A percentile compares a stretch with the other conserved stretches of the same genome.
Conservation (phyloP, 2,888 invertebrate genomes). For the Amblyteles armatorius region DNA sequence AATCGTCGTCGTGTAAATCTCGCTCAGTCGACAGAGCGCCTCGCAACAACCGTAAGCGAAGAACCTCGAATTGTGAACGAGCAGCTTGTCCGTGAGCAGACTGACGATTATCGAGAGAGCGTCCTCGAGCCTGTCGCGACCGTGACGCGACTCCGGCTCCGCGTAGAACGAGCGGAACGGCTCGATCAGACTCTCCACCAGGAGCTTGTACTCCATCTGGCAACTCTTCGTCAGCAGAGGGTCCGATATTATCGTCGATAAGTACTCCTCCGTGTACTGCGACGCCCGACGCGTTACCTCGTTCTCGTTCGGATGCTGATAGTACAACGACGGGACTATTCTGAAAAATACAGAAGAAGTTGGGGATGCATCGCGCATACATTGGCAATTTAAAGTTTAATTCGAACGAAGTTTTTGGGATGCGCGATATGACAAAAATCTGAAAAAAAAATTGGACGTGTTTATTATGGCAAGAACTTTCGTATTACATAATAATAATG, state of each 20-base stretch:
- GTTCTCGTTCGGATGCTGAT: conserved; percentile 85
- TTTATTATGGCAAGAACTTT: no score
- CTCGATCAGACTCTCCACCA: conserved; percentile 86
- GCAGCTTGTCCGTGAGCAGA: conserved; percentile 85
- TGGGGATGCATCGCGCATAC: not conserved
- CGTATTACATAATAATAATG: no score
- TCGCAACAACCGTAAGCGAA: conserved; percentile 89
- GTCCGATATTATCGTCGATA: conserved; percentile 75
- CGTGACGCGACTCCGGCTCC: conserved; percentile 70
- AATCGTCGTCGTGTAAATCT: conserved; percentile 88
- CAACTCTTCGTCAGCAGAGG: conserved; percentile 63
- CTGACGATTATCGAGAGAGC: conserved; percentile 87
- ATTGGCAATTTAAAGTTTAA: no score
- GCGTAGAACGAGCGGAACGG: conserved; percentile 84
- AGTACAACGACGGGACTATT: conserved; percentile 85
- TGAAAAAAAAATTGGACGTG: not conserved
- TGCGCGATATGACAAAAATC: no score
- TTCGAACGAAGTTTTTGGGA: no score
- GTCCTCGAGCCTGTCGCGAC: conserved; percentile 83
- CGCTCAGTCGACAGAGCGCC: conserved; percentile 89
- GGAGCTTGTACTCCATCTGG: conserved; percentile 77
- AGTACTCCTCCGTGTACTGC: conserved; percentile 81
- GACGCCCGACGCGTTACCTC: conserved; percentile 86
- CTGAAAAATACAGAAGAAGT: conserved; percentile 78
- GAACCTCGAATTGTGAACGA: conserved; percentile 89